Evolutionary conservation across 2,797 vertebrate species (phyloP), one percentile per base, ranked within the genome.

Genomic region (Erethizon dorsatum): DNA sequence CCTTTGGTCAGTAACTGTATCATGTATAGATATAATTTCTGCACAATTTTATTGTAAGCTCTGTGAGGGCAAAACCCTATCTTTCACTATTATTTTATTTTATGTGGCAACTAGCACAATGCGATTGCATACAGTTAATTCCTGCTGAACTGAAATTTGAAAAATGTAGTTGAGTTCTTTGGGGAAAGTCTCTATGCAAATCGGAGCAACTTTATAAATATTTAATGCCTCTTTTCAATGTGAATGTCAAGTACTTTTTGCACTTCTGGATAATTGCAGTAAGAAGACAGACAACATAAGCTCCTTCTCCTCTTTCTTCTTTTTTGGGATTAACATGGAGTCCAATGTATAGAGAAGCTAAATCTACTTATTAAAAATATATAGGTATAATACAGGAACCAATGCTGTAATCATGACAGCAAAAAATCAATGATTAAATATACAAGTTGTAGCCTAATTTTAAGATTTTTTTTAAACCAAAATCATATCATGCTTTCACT

Each of bases 141-240:
- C 14, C 7, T 75, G 11, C 15, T 56, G 57, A 93, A 95, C 3
- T 90, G 14, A 88, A 77, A 59, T 77, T 90, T 67, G 5, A 89
- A 77, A 92, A 92, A 69, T 69, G 45, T 87, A 56, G 26, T n/a
- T 73, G 45, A 79, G 5, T 88, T 90, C 20, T 57, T 91, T 61
- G 24, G 37, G 17, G 26, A 6, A 61, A 89, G 33, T 63, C 18
- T 90, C 24, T 73, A 84, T 91, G 63, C 41, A 96, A 92, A 95
- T 93, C 18, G 73, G 71, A 94, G 4, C 6, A 75, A 10, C 17
- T 93, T 91, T 65, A 89, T 94, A 92, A 83, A 96, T 97, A 96
- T 91, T 96, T 84, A 95, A 13, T n/a, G 80, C 24, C 41, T 94
- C n/a, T 84, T 94, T 88, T 97, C 67, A 52, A 20, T 78, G 31